phyloP scores from a whole-genome alignment of 2,888 invertebrate genomes.

The Apamea epomidion region DNA sequence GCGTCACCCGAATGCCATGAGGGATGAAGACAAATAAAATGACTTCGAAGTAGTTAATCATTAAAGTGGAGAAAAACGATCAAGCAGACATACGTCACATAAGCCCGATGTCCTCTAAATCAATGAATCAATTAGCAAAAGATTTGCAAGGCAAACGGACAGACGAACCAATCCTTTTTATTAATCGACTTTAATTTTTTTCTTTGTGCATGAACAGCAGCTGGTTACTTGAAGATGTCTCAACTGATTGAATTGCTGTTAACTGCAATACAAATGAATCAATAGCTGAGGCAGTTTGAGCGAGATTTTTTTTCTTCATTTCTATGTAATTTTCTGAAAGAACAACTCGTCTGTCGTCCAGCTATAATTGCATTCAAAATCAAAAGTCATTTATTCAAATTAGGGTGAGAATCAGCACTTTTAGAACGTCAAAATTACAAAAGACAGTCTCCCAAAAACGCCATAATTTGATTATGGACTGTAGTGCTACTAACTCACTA shows the following conservation, averaged over 20 bases:
- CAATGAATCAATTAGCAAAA: slow-evolving; percentile 43
- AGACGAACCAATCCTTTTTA: slow-evolving; percentile 26
- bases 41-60: neutral
- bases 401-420: too few relatives aligned
- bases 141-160: slow-evolving; percentile 28
- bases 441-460: too few relatives aligned
- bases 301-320: neutral
- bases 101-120: slow-evolving; percentile 32
- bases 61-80: slow-evolving; percentile 16
- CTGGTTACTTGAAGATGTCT: slow-evolving; percentile 19
- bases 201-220: neutral
- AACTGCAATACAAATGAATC: slow-evolving; percentile 15
- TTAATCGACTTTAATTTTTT: slow-evolving; percentile 15
- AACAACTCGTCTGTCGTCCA: neutral
- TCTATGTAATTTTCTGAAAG: neutral
- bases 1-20: neutral
- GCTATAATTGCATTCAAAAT: neutral
- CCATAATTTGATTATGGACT: too few relatives aligned
- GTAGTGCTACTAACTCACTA: too few relatives aligned
- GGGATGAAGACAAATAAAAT: neutral
- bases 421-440: too few relatives aligned
- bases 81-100: slow-evolving; percentile 2
- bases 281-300: neutral
- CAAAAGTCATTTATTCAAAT: too few relatives aligned
- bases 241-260: slow-evolving; percentile 8